A percentile compares a stretch with the other conserved stretches of the same genome.
Conservation (phyloP, 2,797 vertebrate species). For the Numenius phaeopus region DNA sequence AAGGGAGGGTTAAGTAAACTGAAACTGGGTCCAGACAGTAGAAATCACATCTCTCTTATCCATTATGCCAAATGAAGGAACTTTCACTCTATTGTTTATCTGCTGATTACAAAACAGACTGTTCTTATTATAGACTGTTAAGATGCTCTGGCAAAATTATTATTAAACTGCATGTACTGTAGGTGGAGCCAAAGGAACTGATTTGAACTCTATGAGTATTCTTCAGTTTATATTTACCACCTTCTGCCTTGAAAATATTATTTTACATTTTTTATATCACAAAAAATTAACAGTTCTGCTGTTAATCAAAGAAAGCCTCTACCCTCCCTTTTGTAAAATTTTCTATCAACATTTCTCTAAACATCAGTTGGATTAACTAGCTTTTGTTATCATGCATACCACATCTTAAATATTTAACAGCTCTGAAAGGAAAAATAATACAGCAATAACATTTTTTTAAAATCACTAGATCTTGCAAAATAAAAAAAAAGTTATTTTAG, state of each 20-base stretch:
- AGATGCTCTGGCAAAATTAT: not conserved
- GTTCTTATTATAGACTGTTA: not conserved
- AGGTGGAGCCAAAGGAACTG: constrained; percentile 70
- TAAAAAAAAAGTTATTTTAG: not conserved
- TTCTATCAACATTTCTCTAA: not conserved
- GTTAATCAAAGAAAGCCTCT: not conserved
- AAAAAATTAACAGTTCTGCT: not conserved
- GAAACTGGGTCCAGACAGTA: not conserved
- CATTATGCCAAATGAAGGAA: not conserved
- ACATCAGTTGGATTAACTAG: not conserved
- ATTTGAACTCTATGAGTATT: not conserved
- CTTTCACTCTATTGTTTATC: not conserved
- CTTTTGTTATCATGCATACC: not conserved
- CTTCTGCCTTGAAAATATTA: not conserved
- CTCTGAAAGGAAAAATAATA: not conserved
- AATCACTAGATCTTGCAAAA: not conserved
- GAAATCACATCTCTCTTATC: not conserved
- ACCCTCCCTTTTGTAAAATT: not conserved
- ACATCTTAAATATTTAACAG: not conserved
- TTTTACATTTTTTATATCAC: not conserved
- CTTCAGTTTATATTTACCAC: not conserved
- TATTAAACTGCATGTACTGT: constrained; percentile 37
- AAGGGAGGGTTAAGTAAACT: not conserved
- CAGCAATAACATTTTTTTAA: not conserved
- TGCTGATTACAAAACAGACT: not conserved